These are phyloP conservation scores for Zosterops borbonicus DNA, from an alignment of 2,113 vertebrate species.

Conservation along the genomic window DNA sequence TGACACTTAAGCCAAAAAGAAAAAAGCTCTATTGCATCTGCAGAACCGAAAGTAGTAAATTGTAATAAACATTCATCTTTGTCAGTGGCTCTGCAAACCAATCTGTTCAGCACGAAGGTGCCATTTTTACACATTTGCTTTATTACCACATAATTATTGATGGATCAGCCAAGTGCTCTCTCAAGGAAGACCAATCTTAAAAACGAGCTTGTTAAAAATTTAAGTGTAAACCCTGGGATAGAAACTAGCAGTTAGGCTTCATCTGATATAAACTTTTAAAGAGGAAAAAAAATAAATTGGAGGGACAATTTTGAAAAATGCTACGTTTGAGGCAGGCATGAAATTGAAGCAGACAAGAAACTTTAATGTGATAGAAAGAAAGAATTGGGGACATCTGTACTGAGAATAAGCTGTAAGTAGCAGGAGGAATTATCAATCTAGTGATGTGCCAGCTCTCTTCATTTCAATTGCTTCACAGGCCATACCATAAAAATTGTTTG, in stretches of 20 bases:
- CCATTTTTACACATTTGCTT: conserved; percentile 49
- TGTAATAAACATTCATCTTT: conserved; percentile 38
- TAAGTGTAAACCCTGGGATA: conserved; percentile 8
- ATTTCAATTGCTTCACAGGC: conserved; percentile 60
- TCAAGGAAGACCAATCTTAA: conserved; percentile 38
- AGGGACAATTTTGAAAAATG: conserved; percentile 35
- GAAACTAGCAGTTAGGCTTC: conserved; percentile 19
- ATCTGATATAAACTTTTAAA: conserved; percentile 36
- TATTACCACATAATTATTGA: conserved; percentile 59
- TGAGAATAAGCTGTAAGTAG: conserved; percentile 47
- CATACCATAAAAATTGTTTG: conserved; percentile 49
- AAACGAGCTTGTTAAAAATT: conserved; percentile 31
- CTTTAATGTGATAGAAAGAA: conserved; percentile 57
- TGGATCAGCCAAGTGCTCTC: conserved; percentile 45
- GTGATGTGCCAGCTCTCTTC: conserved; percentile 62
- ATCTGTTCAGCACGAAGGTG: conserved; percentile 1
- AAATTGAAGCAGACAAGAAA: conserved; percentile 63
- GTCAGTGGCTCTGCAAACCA: conserved; percentile 41
- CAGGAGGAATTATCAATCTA: conserved; percentile 65
- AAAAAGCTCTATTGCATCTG: conserved; percentile 51
- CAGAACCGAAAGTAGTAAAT: conserved; percentile 40
- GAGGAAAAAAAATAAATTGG: background rate
- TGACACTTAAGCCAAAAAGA: background rate
- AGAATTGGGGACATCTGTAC: conserved; percentile 64
- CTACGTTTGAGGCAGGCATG: conserved; percentile 26